Evolutionary conservation across 2,888 invertebrate species (phyloP).

Genomic region (Phyto melanocephala): DNA sequence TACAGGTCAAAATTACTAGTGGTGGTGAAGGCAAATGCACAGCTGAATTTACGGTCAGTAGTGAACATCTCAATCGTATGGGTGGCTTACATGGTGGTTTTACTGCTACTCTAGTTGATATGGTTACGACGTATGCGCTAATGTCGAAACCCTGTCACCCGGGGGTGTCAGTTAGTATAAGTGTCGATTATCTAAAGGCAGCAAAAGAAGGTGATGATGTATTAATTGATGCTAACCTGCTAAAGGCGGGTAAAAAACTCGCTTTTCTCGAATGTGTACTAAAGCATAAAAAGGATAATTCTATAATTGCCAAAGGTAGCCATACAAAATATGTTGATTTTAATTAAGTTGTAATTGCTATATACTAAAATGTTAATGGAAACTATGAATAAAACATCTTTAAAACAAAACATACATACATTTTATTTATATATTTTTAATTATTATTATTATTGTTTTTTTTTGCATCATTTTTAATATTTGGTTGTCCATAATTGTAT

Average conservation of each 20-base stretch:
- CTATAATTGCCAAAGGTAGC: conserved; percentile 87
- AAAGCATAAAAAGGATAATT: conserved; percentile 85
- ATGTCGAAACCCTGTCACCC: conserved; percentile 83
- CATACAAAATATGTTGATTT: conserved; percentile 88
- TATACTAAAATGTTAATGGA: neutral
- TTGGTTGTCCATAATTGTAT: conserved; percentile 30
- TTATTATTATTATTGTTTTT: conserved; percentile 23
- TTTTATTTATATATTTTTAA: neutral
- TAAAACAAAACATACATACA: neutral
- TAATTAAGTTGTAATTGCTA: conserved; percentile 27
- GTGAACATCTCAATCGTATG: conserved; percentile 87
- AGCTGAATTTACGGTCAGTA: conserved; percentile 86
- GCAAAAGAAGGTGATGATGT: conserved; percentile 89
- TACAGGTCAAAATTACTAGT: conserved; percentile 76
- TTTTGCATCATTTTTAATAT: conserved; percentile 29
- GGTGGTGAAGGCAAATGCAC: conserved; percentile 86
- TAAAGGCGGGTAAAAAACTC: conserved; percentile 87
- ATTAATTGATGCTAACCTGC: conserved; percentile 87
- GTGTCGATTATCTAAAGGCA: conserved; percentile 88
- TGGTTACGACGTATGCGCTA: conserved; percentile 88
- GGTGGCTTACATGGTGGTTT: conserved; percentile 93
- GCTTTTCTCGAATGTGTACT: conserved; percentile 91
- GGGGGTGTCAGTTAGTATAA: conserved; percentile 91
- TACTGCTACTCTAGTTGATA: conserved; percentile 86
- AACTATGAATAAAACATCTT: conserved; percentile 7